A percentile compares a stretch with the other conserved stretches of the same genome.
Evolutionary conservation across 1,140 invertebrate species (phyloP).

Genomic region (Whitmania pigra): DNA sequence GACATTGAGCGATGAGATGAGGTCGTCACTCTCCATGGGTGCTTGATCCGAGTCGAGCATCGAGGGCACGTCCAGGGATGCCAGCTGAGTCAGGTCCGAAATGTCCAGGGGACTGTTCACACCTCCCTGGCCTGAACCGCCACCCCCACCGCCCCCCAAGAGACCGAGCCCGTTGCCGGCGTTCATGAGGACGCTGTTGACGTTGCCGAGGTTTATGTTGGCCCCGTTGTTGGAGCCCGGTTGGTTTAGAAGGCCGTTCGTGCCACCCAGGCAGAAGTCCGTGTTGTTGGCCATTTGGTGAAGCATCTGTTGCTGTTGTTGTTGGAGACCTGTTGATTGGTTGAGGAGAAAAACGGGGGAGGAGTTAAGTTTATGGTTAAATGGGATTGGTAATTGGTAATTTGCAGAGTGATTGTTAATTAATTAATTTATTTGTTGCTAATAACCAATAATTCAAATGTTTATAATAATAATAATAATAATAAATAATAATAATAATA

Average conservation of each 20-base stretch:
- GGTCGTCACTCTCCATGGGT: constrained; percentile 3
- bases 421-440: background rate
- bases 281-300: too few species aligned
- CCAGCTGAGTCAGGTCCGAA: background rate
- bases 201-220: background rate
- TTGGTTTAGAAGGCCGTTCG: background rate
- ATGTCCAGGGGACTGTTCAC: background rate
- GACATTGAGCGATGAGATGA: constrained; percentile 10
- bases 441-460: background rate
- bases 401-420: background rate
- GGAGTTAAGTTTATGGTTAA: too few species aligned
- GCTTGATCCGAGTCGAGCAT: constrained; percentile 1
- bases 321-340: too few species aligned
- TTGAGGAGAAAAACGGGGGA: too few species aligned
- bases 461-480: background rate
- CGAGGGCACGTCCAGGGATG: background rate
- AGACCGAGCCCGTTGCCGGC: too few species aligned
- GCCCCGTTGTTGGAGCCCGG: background rate
- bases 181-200: too few species aligned
- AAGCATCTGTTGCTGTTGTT: too few species aligned
- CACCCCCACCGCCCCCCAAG: too few species aligned
- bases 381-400: too few species aligned
- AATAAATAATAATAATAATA: too few species aligned
- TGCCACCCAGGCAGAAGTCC: too few species aligned
- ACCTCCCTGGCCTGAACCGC: too few species aligned